A percentile compares a stretch with the other conserved stretches of the same genome.
phyloP scores from a whole-genome alignment of 2,888 invertebrate species.

The Synanthedon myopaeformis region DNA sequence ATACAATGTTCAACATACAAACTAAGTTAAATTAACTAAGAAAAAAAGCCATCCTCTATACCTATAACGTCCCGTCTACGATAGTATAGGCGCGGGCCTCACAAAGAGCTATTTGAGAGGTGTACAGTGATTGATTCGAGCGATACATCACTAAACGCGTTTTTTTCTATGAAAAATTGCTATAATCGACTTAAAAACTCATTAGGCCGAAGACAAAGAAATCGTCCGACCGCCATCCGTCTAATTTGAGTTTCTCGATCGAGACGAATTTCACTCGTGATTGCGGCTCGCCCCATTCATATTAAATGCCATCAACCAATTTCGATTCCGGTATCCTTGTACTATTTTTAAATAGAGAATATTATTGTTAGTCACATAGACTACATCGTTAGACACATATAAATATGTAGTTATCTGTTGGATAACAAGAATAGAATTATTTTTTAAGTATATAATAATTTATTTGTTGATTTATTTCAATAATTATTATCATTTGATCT shows the following conservation, averaged over 20 bases:
- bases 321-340: slow-evolving; percentile 26
- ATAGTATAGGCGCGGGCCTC: slow-evolving; percentile 40
- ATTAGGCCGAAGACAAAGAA: slow-evolving; percentile 69
- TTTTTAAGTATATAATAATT: too few species aligned
- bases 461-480: too few species aligned
- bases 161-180: slow-evolving; percentile 70
- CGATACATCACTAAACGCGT: slow-evolving; percentile 69
- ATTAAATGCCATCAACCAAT: slow-evolving; percentile 39
- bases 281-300: slow-evolving; percentile 45
- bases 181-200: slow-evolving; percentile 72
- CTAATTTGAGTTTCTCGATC: slow-evolving; percentile 66
- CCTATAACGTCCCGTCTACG: slow-evolving; percentile 25
- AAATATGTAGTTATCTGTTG: too few species aligned
- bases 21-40: too few species aligned
- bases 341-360: slow-evolving; percentile 10
- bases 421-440: too few species aligned
- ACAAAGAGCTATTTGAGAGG: slow-evolving; percentile 58
- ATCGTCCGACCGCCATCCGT: slow-evolving; percentile 60
- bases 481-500: too few species aligned
- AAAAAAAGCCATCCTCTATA: background rate
- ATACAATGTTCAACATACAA: too few species aligned
- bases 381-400: too few species aligned
- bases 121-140: slow-evolving; percentile 65
- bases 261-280: slow-evolving; percentile 59
- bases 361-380: too few species aligned